Evolutionary conservation across 2,797 vertebrate species (phyloP).

Genomic region (Chaetodon trifasciatus): DNA sequence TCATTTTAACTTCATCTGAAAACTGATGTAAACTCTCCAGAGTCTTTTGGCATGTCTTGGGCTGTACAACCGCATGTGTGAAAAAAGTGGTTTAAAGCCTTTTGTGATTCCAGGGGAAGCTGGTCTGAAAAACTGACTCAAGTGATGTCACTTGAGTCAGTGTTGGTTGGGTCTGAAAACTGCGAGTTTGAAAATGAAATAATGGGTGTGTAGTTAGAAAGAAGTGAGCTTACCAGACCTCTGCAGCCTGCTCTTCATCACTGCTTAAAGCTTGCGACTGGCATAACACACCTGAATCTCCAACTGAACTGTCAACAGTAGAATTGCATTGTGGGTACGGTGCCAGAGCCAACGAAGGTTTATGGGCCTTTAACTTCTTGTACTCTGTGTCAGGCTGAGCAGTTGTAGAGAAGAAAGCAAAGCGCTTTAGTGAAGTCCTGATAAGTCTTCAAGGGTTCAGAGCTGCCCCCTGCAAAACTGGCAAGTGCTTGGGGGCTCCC

Average conservation of each 20-base stretch:
- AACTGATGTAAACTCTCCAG: not conserved
- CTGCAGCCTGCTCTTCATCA: too few species aligned
- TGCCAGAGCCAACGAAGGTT: too few species aligned
- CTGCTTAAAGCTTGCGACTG: not conserved
- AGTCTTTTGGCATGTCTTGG: not conserved
- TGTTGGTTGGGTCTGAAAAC: not conserved
- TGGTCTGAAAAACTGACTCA: not conserved
- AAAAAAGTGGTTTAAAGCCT: not conserved
- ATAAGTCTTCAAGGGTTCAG: conserved; percentile 16
- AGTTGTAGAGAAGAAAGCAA: not conserved
- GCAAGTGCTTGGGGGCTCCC: conserved; percentile 23
- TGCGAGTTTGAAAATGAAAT: not conserved
- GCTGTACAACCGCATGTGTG: not conserved
- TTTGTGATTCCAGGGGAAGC: not conserved
- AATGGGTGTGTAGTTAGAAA: not conserved
- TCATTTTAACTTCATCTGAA: not conserved
- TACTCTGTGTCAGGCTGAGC: not conserved
- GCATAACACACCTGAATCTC: too few species aligned
- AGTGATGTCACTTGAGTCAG: not conserved
- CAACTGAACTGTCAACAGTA: too few species aligned
- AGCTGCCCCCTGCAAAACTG: conserved; percentile 31
- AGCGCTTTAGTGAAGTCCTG: conserved; percentile 15
- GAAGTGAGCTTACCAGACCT: too few species aligned
- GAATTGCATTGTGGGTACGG: not conserved
- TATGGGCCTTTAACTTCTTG: not conserved